A percentile compares a stretch with the other conserved stretches of the same genome.
These are phyloP conservation scores for Stenichneumon culpator DNA, from an alignment of 2,888 invertebrate species.

Conservation along the genomic window DNA sequence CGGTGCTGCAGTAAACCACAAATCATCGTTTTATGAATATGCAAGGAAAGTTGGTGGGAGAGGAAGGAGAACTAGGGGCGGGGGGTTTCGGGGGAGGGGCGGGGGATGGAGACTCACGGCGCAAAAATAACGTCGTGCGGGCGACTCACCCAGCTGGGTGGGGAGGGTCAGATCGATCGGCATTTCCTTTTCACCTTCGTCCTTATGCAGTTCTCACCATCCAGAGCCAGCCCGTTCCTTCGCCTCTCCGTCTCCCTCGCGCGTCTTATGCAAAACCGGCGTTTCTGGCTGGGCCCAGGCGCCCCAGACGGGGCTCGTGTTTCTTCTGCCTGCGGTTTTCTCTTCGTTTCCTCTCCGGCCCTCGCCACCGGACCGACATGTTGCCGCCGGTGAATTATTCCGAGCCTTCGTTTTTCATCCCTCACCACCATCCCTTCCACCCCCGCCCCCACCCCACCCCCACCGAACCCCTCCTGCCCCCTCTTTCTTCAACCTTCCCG, in stretches of 20 bases:
- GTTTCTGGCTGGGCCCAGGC: slow-evolving; percentile 19
- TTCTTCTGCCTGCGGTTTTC: background rate
- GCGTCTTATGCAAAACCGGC: slow-evolving; percentile 60
- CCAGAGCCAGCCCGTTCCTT: slow-evolving; percentile 69
- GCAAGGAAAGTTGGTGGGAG: slow-evolving; percentile 62
- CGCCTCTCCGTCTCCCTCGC: slow-evolving; percentile 23
- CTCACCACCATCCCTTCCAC: background rate
- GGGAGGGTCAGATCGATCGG: slow-evolving; percentile 74
- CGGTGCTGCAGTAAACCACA: slow-evolving; percentile 76
- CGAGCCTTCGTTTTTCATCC: slow-evolving; percentile 37
- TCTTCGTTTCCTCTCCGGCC: background rate
- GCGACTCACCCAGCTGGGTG: background rate
- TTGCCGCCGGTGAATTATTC: slow-evolving; percentile 56
- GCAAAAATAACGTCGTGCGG: slow-evolving; percentile 43
- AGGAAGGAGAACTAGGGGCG: background rate
- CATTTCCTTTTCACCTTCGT: slow-evolving; percentile 75
- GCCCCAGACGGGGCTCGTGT: slow-evolving; percentile 30
- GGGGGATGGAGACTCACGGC: background rate
- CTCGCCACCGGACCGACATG: background rate
- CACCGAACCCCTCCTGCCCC: background rate
- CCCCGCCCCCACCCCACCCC: background rate
- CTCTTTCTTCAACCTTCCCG: background rate
- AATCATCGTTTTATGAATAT: slow-evolving; percentile 81
- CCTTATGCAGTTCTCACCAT: slow-evolving; percentile 72
- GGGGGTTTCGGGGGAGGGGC: background rate